Evolutionary conservation across 1,140 invertebrate species (phyloP).

Genomic region (Polyergus mexicanus): DNA sequence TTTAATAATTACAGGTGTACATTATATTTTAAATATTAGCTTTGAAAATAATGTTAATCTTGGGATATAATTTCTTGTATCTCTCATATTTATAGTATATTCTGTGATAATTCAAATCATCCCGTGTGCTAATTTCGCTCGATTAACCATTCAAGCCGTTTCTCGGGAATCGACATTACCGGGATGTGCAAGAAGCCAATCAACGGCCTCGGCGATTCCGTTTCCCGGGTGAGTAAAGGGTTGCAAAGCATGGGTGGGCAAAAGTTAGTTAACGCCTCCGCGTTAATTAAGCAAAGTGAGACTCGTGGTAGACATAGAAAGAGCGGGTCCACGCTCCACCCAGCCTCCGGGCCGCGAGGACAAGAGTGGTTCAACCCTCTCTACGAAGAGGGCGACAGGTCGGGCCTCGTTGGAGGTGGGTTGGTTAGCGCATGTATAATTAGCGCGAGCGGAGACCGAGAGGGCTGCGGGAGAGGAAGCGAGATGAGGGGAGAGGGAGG

Average conservation of each 20-base stretch:
- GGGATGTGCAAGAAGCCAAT: constrained; percentile 58
- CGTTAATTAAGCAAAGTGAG: constrained; percentile 83
- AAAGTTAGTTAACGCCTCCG: constrained; percentile 82
- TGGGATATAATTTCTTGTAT: neutral
- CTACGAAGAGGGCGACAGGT: constrained; percentile 76
- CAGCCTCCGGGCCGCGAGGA: constrained; percentile 73
- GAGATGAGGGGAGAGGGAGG: too few species aligned
- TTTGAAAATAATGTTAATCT: constrained; percentile 2
- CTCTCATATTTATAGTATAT: neutral
- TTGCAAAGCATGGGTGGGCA: constrained; percentile 73
- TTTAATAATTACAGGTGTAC: neutral
- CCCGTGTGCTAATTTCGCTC: neutral
- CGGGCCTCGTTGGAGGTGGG: constrained; percentile 78
- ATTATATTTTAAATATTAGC: neutral
- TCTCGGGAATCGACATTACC: constrained; percentile 17
- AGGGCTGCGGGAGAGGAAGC: constrained; percentile 56
- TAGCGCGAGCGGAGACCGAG: constrained; percentile 72
- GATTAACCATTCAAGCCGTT: constrained; percentile 46
- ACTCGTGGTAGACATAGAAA: constrained; percentile 62
- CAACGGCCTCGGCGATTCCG: constrained; percentile 14
- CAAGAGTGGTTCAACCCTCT: constrained; percentile 78
- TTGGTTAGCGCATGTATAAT: constrained; percentile 84
- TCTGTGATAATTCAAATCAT: constrained; percentile 28
- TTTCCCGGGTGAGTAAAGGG: constrained; percentile 64
- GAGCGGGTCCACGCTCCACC: constrained; percentile 79